Evolutionary conservation across 2,113 vertebrate species (phyloP), one percentile per base, ranked within the genome.

Genomic region (Carassius gibelio): DNA sequence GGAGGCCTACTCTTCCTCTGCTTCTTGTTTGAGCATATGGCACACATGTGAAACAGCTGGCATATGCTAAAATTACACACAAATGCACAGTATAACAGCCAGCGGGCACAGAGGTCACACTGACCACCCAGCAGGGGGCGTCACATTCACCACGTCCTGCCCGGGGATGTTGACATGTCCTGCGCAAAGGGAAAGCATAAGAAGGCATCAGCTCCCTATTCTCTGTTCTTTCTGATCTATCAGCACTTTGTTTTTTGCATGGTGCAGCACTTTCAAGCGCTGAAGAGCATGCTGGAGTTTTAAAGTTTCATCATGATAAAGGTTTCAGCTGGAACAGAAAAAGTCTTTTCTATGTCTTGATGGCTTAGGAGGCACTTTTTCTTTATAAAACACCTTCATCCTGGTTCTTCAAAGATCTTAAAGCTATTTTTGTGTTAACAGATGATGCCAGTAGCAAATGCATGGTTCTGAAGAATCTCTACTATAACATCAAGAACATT

Each of bases 21-120:
- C 13, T 30, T 50, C n/a, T 48, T 55, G 38, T 81, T 72, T 71
- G 90, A 93, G 64, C 91, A 85, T 2, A 59, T 88, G 93, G 94
- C 95, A 95, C 89, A 45, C 45, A 45, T 45, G 45, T 45, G 45
- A 45, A 45, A 92, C 91, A 89, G 92, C 91, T 90, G 90, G 14
- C 74, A 75, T 8, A 13, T 36, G 2, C 30, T 8, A 8, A 8
- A n/a, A 62, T 23, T 78, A 75, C 21, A 55, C 26, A 34, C 42
- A 69, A 30, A 71, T n/a, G 68, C n/a, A 19, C 48, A 1, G 10
- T 50, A 14, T 14, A 50, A 50, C 52, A 55, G 38, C 8, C 23
- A 64, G 11, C 23, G 4, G 61, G 19, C 71, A 62, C 38, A 50
- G 64, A 36, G n/a, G 62, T 84, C 68, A 61, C 5, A 15, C 38